Evolutionary conservation across 30 jellyfish, hydroid and myxozoan genomes (phyloP).

Genomic region (Morbakka virulenta): DNA sequence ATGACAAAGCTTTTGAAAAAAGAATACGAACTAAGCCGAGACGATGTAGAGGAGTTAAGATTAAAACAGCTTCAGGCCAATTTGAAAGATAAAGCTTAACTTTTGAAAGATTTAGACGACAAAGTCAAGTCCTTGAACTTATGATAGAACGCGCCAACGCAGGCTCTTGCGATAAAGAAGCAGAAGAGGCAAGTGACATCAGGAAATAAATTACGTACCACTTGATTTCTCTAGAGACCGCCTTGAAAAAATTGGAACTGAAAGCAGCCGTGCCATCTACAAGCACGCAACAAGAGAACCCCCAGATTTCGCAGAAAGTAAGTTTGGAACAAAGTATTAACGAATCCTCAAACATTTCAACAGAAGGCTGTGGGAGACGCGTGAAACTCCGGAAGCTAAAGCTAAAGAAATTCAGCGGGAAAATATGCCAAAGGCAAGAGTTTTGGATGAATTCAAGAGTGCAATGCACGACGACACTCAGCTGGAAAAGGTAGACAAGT

Average conservation of each 20-base stretch:
- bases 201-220: neutral
- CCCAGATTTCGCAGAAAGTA: neutral
- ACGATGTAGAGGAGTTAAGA: too few species aligned
- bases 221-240: neutral
- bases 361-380: neutral
- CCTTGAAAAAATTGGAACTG: too few species aligned
- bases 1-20: slow-evolving; percentile 24
- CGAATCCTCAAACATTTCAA: slow-evolving; percentile 4
- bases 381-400: slow-evolving; percentile 19
- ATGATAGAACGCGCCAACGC: slow-evolving; percentile 1
- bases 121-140: neutral
- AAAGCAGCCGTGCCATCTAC: too few species aligned
- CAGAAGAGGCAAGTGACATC: too few species aligned
- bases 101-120: neutral
- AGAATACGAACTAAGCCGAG: slow-evolving; percentile 5
- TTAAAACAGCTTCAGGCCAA: too few species aligned
- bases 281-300: neutral
- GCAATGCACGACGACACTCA: slow-evolving; percentile 27
- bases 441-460: slow-evolving; percentile 46
- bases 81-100: too few species aligned
- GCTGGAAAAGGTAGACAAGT: slow-evolving; percentile 24
- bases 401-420: slow-evolving; percentile 1
- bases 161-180: neutral
- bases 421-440: slow-evolving; percentile 9
- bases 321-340: neutral